phyloP scores from a whole-genome alignment of 2,888 invertebrate genomes.

The Seira ritae region DNA sequence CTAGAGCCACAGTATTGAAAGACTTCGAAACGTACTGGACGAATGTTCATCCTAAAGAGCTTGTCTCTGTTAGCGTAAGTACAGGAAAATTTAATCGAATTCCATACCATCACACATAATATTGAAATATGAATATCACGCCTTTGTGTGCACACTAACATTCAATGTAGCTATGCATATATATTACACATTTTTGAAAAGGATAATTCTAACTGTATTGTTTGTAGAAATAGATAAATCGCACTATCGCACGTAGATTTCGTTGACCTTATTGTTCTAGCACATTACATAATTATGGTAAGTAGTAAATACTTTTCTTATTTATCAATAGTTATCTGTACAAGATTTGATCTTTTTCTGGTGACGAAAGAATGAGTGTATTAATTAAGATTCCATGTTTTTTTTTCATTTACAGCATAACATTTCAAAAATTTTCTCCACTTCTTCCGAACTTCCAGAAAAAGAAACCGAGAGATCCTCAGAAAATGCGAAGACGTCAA shows the following conservation, averaged over 20 bases:
- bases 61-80: constrained; percentile 60
- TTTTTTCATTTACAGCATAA: constrained; percentile 24
- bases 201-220: constrained; percentile 24
- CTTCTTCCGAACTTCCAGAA: constrained; percentile 46
- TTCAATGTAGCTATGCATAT: neutral
- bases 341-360: too few relatives aligned
- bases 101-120: too few relatives aligned
- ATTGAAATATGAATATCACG: too few relatives aligned
- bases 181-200: neutral
- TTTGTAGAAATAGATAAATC: constrained; percentile 35
- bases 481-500: constrained; percentile 52
- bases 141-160: neutral
- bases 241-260: constrained; percentile 32
- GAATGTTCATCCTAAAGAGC: constrained; percentile 40
- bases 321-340: neutral
- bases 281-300: constrained; percentile 35
- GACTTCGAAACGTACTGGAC: constrained; percentile 66
- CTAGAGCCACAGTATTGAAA: constrained; percentile 62
- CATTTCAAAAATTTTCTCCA: neutral
- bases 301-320: constrained; percentile 9
- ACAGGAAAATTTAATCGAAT: constrained; percentile 11
- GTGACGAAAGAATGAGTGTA: too few relatives aligned
- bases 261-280: constrained; percentile 23
- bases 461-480: constrained; percentile 42
- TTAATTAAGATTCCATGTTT: neutral